Evolutionary conservation across 2,888 invertebrate species (phyloP).

Genomic region (Mellilla xanthometata): DNA sequence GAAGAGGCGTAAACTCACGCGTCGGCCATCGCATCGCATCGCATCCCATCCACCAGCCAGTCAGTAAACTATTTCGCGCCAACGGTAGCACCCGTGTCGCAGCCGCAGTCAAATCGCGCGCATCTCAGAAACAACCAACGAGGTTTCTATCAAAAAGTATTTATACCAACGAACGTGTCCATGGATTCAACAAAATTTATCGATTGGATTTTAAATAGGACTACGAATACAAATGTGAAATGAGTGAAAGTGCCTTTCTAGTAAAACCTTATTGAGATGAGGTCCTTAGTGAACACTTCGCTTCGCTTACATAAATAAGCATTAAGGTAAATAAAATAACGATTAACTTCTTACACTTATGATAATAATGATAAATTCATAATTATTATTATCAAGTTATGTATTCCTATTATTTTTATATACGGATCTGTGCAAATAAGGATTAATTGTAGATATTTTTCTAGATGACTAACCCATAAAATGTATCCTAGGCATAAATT

Average conservation of each 20-base stretch:
- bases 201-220: constrained; percentile 16
- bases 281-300: constrained; percentile 66
- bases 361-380: too few species aligned
- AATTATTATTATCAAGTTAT: too few species aligned
- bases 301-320: constrained; percentile 67
- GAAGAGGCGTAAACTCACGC: neutral
- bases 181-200: constrained; percentile 36
- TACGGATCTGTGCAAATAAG: too few species aligned
- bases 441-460: too few species aligned
- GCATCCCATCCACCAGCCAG: too few species aligned
- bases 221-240: constrained; percentile 45
- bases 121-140: constrained; percentile 12
- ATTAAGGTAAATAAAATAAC: constrained; percentile 52
- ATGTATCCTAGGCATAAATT: too few species aligned
- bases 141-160: constrained; percentile 13
- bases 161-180: constrained; percentile 23
- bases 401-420: too few species aligned
- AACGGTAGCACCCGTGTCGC: constrained; percentile 19
- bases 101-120: constrained; percentile 3
- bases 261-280: constrained; percentile 65
- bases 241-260: constrained; percentile 69
- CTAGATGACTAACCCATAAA: too few species aligned
- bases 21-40: constrained; percentile 36
- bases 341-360: too few species aligned
- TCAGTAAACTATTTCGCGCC: constrained; percentile 40